Percentiles rank a stretch among this genome's conserved stretches.
phyloP scores from a whole-genome alignment of 2,113 vertebrate genomes.

The Cercopithecus mona region DNA sequence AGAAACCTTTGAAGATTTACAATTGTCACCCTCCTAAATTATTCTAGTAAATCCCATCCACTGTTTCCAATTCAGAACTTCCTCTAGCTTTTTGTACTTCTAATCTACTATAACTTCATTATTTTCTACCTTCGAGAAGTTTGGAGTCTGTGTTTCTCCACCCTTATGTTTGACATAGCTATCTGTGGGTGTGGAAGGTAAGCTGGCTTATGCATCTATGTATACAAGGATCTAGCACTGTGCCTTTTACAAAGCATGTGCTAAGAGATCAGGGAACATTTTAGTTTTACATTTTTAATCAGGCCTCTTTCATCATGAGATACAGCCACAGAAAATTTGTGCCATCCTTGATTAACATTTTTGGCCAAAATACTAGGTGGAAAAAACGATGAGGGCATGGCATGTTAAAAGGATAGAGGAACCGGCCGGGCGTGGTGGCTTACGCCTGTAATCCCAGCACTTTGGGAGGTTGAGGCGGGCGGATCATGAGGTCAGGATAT shows the following conservation, averaged over 20 bases:
- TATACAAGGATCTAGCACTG: not conserved
- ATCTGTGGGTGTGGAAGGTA: not conserved
- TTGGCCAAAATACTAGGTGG: not conserved
- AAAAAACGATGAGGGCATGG: not conserved
- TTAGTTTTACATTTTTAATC: slow-evolving; percentile 26
- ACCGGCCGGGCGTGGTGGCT: not conserved
- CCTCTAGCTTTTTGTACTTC: not conserved
- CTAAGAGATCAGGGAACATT: not conserved
- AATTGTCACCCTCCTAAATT: not conserved
- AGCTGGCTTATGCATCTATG: not conserved
- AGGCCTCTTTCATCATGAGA: not conserved
- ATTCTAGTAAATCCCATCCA: not conserved
- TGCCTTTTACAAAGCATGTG: slow-evolving; percentile 32
- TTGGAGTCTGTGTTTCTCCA: not conserved
- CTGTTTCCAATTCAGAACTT: not conserved
- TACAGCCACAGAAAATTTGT: not conserved
- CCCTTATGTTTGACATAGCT: not conserved
- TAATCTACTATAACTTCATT: not conserved
- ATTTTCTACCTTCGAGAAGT: not conserved
- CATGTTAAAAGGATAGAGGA: not conserved
- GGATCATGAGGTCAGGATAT: too few species aligned
- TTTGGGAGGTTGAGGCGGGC: too few species aligned
- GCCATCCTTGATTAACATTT: not conserved
- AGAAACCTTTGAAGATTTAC: too few species aligned
- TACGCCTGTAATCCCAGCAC: too few species aligned